Conservation (phyloP, 2,888 invertebrate species). For the Hirtodrosophila duncani region DNA sequence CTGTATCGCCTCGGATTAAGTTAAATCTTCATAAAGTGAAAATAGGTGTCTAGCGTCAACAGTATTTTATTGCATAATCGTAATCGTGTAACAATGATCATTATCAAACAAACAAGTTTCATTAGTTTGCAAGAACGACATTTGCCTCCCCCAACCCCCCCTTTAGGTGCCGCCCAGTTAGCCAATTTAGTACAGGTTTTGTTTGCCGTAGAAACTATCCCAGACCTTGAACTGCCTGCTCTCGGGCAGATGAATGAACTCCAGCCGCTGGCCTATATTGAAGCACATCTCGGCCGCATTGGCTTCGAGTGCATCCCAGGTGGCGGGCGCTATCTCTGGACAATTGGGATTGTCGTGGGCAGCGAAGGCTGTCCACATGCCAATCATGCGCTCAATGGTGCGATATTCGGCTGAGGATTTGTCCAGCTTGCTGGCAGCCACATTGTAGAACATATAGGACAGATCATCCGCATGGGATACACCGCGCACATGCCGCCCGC, state of each 20-base stretch:
- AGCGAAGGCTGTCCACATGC: slow-evolving; percentile 70
- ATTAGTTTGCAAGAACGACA: no score
- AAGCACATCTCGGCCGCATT: slow-evolving; percentile 42
- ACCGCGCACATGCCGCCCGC: slow-evolving; percentile 62
- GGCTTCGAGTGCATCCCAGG: slow-evolving; percentile 37
- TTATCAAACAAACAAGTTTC: no score
- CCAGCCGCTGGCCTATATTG: slow-evolving; percentile 62
- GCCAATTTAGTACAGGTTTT: slow-evolving; percentile 32
- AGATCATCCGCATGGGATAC: slow-evolving; percentile 74
- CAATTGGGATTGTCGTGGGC: slow-evolving; percentile 61
- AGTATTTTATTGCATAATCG: no score
- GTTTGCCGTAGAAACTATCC: slow-evolving; percentile 66
- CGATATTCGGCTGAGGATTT: slow-evolving; percentile 57
- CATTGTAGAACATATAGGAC: slow-evolving; percentile 66
- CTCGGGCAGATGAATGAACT: slow-evolving; percentile 72
- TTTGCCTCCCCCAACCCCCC: no score
- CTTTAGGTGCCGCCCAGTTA: no score
- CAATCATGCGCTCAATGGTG: slow-evolving; percentile 67
- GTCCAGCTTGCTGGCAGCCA: slow-evolving; percentile 43
- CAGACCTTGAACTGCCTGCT: slow-evolving; percentile 64
- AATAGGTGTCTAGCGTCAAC: no score
- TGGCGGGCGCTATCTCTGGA: slow-evolving; percentile 34
- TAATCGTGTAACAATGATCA: no score
- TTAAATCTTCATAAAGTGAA: no score
- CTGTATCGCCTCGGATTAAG: no score